Percentiles rank a stretch among this genome's conserved stretches.
These are phyloP conservation scores for Triplophysa rosa DNA, from an alignment of 2,113 vertebrate genomes.

Conservation along the genomic window DNA sequence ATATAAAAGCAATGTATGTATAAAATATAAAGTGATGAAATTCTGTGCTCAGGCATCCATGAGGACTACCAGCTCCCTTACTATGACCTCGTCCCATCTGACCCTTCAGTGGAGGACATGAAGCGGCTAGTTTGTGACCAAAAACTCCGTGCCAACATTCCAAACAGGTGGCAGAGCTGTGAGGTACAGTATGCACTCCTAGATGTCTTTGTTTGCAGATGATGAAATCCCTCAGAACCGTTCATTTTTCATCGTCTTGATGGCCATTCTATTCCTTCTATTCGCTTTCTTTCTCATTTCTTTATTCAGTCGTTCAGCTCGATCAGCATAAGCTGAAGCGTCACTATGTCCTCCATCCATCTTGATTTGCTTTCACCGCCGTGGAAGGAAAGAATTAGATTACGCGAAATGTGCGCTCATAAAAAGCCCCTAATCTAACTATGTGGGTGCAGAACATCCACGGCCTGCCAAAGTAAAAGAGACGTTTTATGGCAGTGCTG, in stretches of 20 bases:
- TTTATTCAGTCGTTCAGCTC: neutral
- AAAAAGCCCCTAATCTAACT: slow-evolving; percentile 50
- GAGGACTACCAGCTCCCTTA: slow-evolving; percentile 89
- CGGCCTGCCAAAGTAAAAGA: slow-evolving; percentile 19
- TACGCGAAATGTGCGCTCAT: slow-evolving; percentile 44
- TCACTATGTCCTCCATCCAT: slow-evolving; percentile 35
- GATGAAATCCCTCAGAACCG: neutral
- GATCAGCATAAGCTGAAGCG: neutral
- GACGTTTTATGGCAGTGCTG: slow-evolving; percentile 25
- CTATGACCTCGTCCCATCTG: slow-evolving; percentile 86
- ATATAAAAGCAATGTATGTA: no score
- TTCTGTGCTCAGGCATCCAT: slow-evolving; percentile 76
- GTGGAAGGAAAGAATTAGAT: slow-evolving; percentile 44
- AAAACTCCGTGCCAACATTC: slow-evolving; percentile 87
- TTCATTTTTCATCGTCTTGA: neutral
- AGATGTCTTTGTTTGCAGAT: neutral
- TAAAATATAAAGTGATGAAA: no score
- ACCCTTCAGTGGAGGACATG: slow-evolving; percentile 89
- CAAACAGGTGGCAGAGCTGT: slow-evolving; percentile 89
- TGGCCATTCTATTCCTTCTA: neutral
- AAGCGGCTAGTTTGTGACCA: slow-evolving; percentile 87
- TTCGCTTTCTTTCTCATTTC: neutral
- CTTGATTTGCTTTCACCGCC: slow-evolving; percentile 38
- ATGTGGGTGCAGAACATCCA: neutral
- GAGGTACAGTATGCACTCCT: slow-evolving; percentile 70